Conservation (phyloP, 1,140 invertebrate genomes). For the Pseudomyrmex gracilis region DNA sequence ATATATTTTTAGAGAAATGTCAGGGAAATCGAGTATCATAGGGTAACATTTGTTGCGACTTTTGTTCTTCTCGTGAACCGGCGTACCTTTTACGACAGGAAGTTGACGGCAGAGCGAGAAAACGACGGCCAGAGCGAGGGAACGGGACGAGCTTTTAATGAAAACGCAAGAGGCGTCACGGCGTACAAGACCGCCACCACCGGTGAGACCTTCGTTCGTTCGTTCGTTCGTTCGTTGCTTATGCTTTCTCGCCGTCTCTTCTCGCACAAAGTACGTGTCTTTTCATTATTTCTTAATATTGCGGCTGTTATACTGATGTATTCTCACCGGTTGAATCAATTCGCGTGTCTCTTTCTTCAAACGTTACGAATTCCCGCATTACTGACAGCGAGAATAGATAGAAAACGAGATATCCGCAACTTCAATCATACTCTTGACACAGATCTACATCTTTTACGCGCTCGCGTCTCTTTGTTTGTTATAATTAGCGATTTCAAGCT, state of each 20-base stretch:
- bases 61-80: constrained; percentile 63
- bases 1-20: constrained; percentile 20
- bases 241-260: constrained; percentile 44
- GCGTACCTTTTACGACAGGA: constrained; percentile 59
- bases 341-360: constrained; percentile 9
- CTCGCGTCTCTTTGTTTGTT: neutral
- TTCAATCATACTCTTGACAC: constrained; percentile 16
- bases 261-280: constrained; percentile 63
- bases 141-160: constrained; percentile 66
- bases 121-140: constrained; percentile 15
- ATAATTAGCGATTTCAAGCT: neutral
- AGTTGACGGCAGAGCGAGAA: constrained; percentile 5
- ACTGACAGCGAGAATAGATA: constrained; percentile 25
- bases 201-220: constrained; percentile 40
- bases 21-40: constrained; percentile 65
- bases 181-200: constrained; percentile 69
- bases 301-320: constrained; percentile 15
- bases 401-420: constrained; percentile 34
- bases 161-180: constrained; percentile 72
- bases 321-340: constrained; percentile 67
- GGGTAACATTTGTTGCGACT: constrained; percentile 65
- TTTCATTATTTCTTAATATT: constrained; percentile 73
- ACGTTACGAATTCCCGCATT: constrained; percentile 5
- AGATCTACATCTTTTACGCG: neutral
- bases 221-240: constrained; percentile 30